Evolutionary conservation across 2,888 invertebrate genomes (phyloP), one percentile per base, ranked within the genome.

Genomic region (Apoderus coryli): DNA sequence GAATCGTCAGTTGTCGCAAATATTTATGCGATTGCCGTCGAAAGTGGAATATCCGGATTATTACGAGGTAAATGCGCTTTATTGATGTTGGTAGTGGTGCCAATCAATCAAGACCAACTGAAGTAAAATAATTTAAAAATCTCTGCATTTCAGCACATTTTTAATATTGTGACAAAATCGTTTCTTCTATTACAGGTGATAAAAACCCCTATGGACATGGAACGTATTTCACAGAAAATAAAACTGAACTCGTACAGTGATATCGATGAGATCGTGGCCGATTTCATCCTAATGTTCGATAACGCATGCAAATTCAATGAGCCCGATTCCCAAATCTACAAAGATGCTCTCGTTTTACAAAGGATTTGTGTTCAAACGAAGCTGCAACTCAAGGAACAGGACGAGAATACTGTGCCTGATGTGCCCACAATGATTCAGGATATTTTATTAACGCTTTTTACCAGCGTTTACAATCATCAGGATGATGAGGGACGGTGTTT

Each of bases 251-350:
- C 60, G 0, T 95, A 93, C 52, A 76, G 76, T 27, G 73, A 69
- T 11, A 65, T 93, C 13, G 90, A 90, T 42, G 90, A 92, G 39
- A 58, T 95, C 29, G 80, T 85, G 6, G 71, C 78, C 0, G 95
- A 95, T 59, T 79, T 95, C 44, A 71, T 84, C 44, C 61, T 89
- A 27, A 92, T 95, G 89, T 82, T 92, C 45, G 89, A 89, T 48
- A 95, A 95, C 54, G 93, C 95, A 2, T 93, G 90, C 64, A 90
- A 88, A 53, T 95, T 89, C 52, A 95, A 95, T 54, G 95, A 95
- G 52, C 93, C 95, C 0, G 93, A 93, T 52, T 93, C 93, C 0
- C 86, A 89, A 57, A 89, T 95, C 40, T 95, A 93, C 54, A 93
- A 93, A 62, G 95, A 96, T 58, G 92, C 95, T 0, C 63, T 96